A percentile compares a stretch with the other conserved stretches of the same genome.
Conservation (phyloP, 2,113 vertebrate species). For the Thunnus thynnus region DNA sequence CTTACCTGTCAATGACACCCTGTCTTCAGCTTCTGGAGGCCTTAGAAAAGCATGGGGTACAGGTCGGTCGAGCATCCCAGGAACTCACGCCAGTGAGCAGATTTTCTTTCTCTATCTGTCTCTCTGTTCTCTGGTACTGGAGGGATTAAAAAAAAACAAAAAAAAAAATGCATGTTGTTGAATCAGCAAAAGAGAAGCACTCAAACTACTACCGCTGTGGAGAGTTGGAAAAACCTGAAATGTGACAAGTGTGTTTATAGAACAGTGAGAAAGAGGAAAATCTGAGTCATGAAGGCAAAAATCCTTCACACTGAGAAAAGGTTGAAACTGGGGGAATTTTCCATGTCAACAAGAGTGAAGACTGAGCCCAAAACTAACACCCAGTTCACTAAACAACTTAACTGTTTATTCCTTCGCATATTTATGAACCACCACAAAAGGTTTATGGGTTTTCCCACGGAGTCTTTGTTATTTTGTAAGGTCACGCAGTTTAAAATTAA, state of each 20-base stretch:
- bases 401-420: not conserved
- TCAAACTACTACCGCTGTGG: constrained; percentile 14
- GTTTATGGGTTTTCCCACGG: not conserved
- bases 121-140: constrained; percentile 42
- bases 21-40: constrained; percentile 67
- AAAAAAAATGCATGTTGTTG: constrained; percentile 47
- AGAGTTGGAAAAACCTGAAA: constrained; percentile 69
- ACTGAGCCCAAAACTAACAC: constrained; percentile 1
- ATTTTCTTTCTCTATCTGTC: constrained; percentile 37
- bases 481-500: not conserved
- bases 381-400: constrained; percentile 21
- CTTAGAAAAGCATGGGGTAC: constrained; percentile 51
- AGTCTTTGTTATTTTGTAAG: not conserved
- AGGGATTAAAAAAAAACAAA: constrained; percentile 12
- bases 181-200: constrained; percentile 57
- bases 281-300: constrained; percentile 71
- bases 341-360: constrained; percentile 61
- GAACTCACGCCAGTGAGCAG: constrained; percentile 41
- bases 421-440: not conserved
- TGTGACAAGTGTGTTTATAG: constrained; percentile 73
- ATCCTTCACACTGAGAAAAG: constrained; percentile 36
- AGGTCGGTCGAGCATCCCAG: constrained; percentile 64
- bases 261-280: constrained; percentile 71
- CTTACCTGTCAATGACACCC: constrained; percentile 73
- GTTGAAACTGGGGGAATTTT: constrained; percentile 67